A percentile compares a stretch with the other conserved stretches of the same genome.
These are phyloP conservation scores for Sinohyriopsis cumingii DNA, from an alignment of 2,888 invertebrate genomes.

Conservation along the genomic window DNA sequence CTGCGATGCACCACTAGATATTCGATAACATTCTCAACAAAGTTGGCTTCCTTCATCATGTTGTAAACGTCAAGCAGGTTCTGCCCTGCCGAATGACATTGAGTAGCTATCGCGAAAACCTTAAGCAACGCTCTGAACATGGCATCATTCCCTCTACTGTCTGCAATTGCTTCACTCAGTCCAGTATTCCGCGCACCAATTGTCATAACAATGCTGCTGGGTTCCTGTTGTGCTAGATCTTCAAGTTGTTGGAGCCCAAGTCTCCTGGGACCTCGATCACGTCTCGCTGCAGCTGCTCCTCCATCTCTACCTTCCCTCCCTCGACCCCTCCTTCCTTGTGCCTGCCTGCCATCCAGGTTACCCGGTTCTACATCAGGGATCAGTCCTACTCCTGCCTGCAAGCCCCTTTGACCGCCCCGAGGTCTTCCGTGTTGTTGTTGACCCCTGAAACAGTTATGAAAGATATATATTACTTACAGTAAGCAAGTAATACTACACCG, in stretches of 20 bases:
- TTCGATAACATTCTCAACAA: constrained; percentile 19
- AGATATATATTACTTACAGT: too few relatives aligned
- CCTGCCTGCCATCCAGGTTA: neutral
- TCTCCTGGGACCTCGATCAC: constrained; percentile 1
- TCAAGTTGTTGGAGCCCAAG: constrained; percentile 7
- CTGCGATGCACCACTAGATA: constrained; percentile 17
- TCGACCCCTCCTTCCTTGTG: neutral
- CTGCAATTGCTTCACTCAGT: constrained; percentile 12
- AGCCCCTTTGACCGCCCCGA: neutral
- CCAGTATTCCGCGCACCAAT: constrained; percentile 13
- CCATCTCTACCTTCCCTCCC: neutral
- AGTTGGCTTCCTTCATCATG: constrained; percentile 24
- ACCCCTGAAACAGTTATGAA: neutral
- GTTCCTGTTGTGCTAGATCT: constrained; percentile 14
- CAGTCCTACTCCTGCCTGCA: neutral
- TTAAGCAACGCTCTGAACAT: constrained; percentile 12
- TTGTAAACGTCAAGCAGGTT: constrained; percentile 18
- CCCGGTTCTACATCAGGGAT: neutral
- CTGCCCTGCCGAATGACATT: constrained; percentile 21
- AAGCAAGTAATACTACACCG: too few relatives aligned
- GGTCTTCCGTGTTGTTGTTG: neutral
- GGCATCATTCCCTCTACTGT: constrained; percentile 6
- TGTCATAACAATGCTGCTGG: constrained; percentile 15
- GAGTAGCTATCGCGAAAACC: constrained; percentile 31
- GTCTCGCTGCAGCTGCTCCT: neutral